A percentile compares a stretch with the other conserved stretches of the same genome.
These are phyloP conservation scores for Corydoras sp. DNA, from an alignment of 2,113 vertebrate species.

Conservation along the genomic window DNA sequence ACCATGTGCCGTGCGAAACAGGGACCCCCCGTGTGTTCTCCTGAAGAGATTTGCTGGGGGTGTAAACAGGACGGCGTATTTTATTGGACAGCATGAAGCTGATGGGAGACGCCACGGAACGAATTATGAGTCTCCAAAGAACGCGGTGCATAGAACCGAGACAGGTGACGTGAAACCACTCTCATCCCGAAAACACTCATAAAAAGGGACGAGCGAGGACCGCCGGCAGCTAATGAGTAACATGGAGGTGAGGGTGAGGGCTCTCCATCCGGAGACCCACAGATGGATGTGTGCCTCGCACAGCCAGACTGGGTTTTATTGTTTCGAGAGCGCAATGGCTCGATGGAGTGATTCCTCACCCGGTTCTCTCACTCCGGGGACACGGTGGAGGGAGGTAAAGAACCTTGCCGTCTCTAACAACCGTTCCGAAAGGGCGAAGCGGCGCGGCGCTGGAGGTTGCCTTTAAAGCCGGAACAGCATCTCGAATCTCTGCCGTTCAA, in stretches of 20 bases:
- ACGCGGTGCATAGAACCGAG: not conserved
- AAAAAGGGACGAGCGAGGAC: not conserved
- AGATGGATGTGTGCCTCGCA: slow-evolving; percentile 30
- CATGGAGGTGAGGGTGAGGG: slow-evolving; percentile 13
- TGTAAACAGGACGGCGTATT: no score
- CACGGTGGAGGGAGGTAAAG: not conserved
- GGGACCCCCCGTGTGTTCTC: no score
- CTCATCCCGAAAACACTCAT: not conserved
- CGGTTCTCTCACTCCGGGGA: slow-evolving; percentile 18
- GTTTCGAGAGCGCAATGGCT: slow-evolving; percentile 19
- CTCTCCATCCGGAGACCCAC: slow-evolving; percentile 28
- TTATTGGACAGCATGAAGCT: not conserved
- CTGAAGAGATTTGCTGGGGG: no score
- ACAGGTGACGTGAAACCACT: not conserved
- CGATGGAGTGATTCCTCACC: slow-evolving; percentile 28
- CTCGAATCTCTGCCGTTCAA: slow-evolving; percentile 3
- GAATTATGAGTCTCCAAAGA: not conserved
- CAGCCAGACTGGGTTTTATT: slow-evolving; percentile 19
- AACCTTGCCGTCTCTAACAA: slow-evolving; percentile 10
- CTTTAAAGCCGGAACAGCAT: slow-evolving; percentile 2
- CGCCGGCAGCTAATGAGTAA: slow-evolving; percentile 17
- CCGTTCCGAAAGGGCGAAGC: slow-evolving; percentile 11
- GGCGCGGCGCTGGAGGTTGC: slow-evolving; percentile 7
- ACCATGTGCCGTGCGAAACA: not conserved
- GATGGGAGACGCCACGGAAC: not conserved